Conservation (phyloP, 2,113 vertebrate species). For the Pituophis catenifer region DNA sequence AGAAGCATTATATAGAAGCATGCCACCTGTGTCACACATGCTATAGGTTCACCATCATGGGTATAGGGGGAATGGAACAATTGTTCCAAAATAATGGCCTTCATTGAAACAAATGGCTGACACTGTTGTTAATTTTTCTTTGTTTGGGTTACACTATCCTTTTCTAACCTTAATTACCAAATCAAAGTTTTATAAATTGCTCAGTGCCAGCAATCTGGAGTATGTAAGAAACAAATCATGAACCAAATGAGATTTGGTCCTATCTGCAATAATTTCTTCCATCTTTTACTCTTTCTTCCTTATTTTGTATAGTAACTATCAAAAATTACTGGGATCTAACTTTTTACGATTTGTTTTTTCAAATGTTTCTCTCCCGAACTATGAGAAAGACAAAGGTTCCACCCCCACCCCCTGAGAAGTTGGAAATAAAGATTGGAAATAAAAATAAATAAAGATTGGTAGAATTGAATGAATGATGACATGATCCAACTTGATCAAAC, state of each 20-base stretch:
- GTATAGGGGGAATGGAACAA: not conserved
- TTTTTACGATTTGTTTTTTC: not conserved
- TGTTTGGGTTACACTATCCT: not conserved
- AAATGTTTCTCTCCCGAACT: not conserved
- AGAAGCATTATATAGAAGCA: not conserved
- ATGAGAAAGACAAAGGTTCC: not conserved
- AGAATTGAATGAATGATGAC: not conserved
- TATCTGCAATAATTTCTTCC: not conserved
- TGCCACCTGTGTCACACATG: too few relatives aligned
- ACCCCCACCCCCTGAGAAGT: rapidly evolving
- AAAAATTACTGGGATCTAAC: not conserved
- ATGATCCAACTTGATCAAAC: not conserved
- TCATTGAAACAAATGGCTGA: not conserved
- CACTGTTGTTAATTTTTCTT: not conserved
- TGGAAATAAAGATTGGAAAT: too few relatives aligned
- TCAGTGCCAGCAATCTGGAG: not conserved
- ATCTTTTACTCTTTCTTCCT: not conserved
- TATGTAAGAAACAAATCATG: not conserved
- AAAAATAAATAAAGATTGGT: not conserved
- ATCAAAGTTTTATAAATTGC: not conserved
- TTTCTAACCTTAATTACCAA: not conserved
- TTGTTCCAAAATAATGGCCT: not conserved
- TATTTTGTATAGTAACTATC: not conserved
- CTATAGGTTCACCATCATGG: too few relatives aligned
- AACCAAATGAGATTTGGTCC: not conserved